phyloP scores from a whole-genome alignment of 2,113 vertebrate genomes.

The Vombatus ursinus region DNA sequence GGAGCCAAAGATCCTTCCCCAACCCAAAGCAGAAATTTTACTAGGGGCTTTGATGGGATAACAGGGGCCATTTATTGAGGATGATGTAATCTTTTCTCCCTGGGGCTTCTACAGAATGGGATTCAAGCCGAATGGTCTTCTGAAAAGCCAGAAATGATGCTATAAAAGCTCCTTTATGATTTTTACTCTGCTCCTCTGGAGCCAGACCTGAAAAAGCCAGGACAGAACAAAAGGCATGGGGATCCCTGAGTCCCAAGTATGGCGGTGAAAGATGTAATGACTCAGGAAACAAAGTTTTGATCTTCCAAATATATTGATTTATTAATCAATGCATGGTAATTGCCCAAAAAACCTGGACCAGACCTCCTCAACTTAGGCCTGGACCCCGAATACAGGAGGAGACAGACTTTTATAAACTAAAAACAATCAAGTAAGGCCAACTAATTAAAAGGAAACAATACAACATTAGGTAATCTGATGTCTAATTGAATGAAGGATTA shows the following conservation, averaged over 20 bases:
- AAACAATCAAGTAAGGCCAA: too few species aligned
- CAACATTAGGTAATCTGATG: too few species aligned
- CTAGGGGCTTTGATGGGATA: slow-evolving; percentile 46
- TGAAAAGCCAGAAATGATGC: neutral
- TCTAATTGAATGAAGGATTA: neutral
- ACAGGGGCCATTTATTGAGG: slow-evolving; percentile 58
- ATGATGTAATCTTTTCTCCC: slow-evolving; percentile 61
- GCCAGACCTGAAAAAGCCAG: slow-evolving; percentile 49
- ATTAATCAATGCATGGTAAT: too few species aligned
- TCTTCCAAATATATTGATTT: neutral
- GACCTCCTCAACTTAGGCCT: neutral
- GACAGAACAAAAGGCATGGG: neutral
- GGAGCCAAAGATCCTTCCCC: slow-evolving; percentile 30
- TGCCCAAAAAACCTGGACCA: neutral
- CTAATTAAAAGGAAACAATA: too few species aligned
- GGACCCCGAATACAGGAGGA: neutral
- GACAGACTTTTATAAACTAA: neutral
- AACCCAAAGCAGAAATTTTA: slow-evolving; percentile 50
- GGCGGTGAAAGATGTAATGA: neutral
- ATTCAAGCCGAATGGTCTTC: neutral
- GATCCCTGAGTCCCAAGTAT: neutral
- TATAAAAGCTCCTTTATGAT: slow-evolving; percentile 57
- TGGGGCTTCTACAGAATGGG: neutral
- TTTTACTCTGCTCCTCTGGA: slow-evolving; percentile 58
- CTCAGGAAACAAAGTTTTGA: neutral